Conservation (phyloP, 2,888 invertebrate species). For the Tryphoninae sp. region DNA sequence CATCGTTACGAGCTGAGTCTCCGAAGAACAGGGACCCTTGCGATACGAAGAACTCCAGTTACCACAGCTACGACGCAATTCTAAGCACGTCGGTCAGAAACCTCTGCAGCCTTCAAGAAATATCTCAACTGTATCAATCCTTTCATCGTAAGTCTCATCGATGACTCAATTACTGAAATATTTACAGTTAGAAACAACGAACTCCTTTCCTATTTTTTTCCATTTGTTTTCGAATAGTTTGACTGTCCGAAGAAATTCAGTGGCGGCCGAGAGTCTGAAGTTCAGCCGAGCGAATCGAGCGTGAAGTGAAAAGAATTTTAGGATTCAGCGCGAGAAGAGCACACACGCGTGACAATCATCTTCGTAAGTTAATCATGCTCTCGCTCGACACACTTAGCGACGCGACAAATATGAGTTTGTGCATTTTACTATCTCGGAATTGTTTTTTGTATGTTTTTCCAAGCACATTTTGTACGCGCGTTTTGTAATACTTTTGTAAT, state of each 20-base stretch:
- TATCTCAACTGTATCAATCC: background rate
- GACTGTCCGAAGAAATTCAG: conserved; percentile 38
- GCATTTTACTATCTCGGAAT: background rate
- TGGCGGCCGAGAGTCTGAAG: conserved; percentile 21
- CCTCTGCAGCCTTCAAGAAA: conserved; percentile 10
- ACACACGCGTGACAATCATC: conserved; percentile 73
- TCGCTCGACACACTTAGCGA: background rate
- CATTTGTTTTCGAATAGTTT: background rate
- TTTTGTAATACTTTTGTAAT: background rate
- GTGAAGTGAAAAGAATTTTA: conserved; percentile 50
- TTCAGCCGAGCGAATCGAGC: conserved; percentile 59
- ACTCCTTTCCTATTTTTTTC: conserved; percentile 25
- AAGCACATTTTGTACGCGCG: background rate
- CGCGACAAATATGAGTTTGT: conserved; percentile 13
- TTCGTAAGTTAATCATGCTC: conserved; percentile 35
- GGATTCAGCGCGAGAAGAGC: conserved; percentile 74
- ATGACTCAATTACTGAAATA: conserved; percentile 30
- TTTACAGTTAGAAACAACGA: conserved; percentile 47
- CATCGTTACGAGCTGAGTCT: conserved; percentile 36
- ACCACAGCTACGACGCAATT: conserved; percentile 1
- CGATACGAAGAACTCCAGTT: conserved; percentile 30
- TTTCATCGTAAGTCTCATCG: conserved; percentile 6
- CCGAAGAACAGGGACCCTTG: conserved; percentile 10
- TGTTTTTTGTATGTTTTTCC: background rate
- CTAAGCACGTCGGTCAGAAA: conserved; percentile 18